Percentiles rank a stretch among this genome's conserved stretches.
Conservation (phyloP, 2,888 invertebrate species). For the Heliconius hortense region DNA sequence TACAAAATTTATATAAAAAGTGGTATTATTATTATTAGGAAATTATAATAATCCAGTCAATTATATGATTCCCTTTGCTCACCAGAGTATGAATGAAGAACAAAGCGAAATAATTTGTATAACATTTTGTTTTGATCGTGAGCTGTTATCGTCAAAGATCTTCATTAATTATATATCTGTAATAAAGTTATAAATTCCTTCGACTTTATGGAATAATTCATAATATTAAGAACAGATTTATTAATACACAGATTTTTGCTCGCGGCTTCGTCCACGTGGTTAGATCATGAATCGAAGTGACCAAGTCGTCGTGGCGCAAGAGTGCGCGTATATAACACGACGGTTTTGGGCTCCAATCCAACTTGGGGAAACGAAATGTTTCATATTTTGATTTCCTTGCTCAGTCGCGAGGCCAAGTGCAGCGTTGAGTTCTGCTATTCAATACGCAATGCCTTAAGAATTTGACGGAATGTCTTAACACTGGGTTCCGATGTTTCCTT, state of each 20-base stretch:
- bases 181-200: background rate
- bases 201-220: background rate
- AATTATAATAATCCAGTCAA: slow-evolving; percentile 2
- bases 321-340: background rate
- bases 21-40: background rate
- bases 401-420: background rate
- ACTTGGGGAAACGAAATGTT: background rate
- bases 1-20: background rate
- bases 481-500: too few relatives aligned
- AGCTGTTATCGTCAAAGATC: background rate
- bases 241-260: too few relatives aligned
- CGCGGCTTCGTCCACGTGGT: too few relatives aligned
- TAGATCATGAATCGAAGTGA: too few relatives aligned
- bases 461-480: too few relatives aligned
- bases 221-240: too few relatives aligned
- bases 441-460: too few relatives aligned
- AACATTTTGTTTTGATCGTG: background rate
- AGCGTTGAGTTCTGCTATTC: too few relatives aligned
- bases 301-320: background rate
- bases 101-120: background rate
- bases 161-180: slow-evolving; percentile 1
- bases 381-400: background rate
- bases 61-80: slow-evolving; percentile 13
- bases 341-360: background rate
- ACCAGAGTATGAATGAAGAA: slow-evolving; percentile 5